Evolutionary conservation across 2,797 vertebrate species (phyloP).

Genomic region (Danio aesculapii): DNA sequence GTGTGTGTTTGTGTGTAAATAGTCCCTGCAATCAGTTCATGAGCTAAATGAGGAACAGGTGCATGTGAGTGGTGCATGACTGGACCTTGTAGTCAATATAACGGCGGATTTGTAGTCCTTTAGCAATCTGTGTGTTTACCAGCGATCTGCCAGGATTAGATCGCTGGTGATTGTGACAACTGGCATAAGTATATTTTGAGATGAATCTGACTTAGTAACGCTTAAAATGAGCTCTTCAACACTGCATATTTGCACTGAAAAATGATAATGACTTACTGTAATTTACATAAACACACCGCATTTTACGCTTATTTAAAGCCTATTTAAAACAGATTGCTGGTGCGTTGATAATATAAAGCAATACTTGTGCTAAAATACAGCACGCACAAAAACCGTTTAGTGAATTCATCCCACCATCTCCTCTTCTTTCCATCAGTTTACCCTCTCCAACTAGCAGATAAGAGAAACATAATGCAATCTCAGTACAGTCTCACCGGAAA

Average conservation of each 20-base stretch:
- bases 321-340: slow-evolving; percentile 6
- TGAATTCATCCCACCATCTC: neutral
- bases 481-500: slow-evolving; percentile 4
- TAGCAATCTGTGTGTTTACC: no score
- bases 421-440: neutral
- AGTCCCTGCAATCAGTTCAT: no score
- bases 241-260: neutral
- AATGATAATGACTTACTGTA: no score
- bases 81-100: no score
- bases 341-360: neutral
- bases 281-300: neutral
- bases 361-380: neutral
- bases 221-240: neutral
- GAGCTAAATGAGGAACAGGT: no score
- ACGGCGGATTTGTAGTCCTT: no score
- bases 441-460: neutral
- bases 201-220: neutral
- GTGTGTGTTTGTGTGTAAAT: no score
- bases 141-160: no score
- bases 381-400: neutral
- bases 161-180: no score
- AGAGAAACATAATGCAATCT: slow-evolving; percentile 28
- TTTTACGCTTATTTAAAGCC: slow-evolving; percentile 3
- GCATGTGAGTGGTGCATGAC: no score
- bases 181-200: no score